These are phyloP conservation scores for Periophthalmus modestus DNA, from an alignment of 2,113 vertebrate species.

Conservation along the genomic window DNA sequence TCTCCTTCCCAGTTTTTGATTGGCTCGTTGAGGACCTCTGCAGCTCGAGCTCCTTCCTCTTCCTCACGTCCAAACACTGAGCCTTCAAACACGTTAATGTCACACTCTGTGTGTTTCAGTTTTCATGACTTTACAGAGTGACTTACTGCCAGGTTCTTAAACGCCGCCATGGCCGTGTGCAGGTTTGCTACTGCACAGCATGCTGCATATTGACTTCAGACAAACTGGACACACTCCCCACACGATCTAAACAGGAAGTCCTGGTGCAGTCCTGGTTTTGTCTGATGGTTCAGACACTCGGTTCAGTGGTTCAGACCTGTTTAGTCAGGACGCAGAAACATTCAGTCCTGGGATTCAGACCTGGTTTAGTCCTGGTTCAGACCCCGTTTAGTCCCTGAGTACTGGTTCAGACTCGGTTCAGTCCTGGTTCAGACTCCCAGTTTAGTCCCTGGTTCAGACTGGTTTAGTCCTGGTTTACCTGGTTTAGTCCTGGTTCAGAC, in stretches of 20 bases:
- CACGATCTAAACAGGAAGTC: no score
- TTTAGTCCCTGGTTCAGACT: not conserved
- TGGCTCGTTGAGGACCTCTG: constrained; percentile 92
- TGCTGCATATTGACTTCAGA: no score
- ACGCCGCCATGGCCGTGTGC: constrained; percentile 87
- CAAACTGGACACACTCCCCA: no score
- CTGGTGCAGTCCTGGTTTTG: no score
- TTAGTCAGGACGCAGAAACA: no score
- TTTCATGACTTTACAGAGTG: no score
- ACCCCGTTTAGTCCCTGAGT: no score
- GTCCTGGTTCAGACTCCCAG: not conserved
- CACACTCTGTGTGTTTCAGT: not conserved
- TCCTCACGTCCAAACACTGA: constrained; percentile 92
- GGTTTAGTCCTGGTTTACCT: not conserved
- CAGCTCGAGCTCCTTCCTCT: constrained; percentile 91
- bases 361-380: not conserved
- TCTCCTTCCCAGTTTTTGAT: constrained; percentile 97
- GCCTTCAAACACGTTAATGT: constrained; percentile 68
- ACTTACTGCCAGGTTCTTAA: constrained; percentile 91
- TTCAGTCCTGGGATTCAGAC: no score
- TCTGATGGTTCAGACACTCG: no score
- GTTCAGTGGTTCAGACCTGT: no score
- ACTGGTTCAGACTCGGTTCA: not conserved
- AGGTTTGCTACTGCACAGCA: no score
- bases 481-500: not conserved